These are phyloP conservation scores for Scolopax bukidnonensis DNA, from an alignment of 2,797 vertebrate species.

Conservation along the genomic window DNA sequence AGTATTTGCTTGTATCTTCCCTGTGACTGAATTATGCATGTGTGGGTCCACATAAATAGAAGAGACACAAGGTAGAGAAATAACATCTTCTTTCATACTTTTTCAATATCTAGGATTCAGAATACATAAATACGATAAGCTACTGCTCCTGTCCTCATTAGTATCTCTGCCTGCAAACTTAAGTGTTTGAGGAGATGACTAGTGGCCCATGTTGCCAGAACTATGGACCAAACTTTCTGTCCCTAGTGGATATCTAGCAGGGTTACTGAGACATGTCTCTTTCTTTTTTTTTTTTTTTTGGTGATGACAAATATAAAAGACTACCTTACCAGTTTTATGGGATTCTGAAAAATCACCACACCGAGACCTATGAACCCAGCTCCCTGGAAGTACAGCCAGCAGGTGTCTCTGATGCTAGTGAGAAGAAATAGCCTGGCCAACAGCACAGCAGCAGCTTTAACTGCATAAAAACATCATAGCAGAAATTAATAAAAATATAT, in stretches of 20 bases:
- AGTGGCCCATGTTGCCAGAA: background rate
- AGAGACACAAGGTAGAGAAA: background rate
- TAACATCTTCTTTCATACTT: background rate
- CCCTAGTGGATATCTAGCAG: background rate
- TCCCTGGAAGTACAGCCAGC: no score
- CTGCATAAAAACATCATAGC: background rate
- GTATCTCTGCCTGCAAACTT: background rate
- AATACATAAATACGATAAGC: background rate
- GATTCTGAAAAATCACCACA: background rate
- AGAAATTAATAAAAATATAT: background rate
- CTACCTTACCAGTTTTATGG: rapidly evolving
- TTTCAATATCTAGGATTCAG: background rate
- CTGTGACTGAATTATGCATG: background rate
- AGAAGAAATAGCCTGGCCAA: background rate
- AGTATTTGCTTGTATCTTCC: background rate
- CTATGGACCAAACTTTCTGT: background rate
- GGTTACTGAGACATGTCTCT: background rate
- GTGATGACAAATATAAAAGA: background rate
- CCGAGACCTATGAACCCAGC: background rate
- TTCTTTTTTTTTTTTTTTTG: background rate
- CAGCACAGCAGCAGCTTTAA: background rate
- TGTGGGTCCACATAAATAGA: background rate
- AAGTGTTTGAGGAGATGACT: background rate
- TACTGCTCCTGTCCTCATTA: background rate
- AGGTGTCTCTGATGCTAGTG: background rate